A percentile compares a stretch with the other conserved stretches of the same genome.
Evolutionary conservation across 1,140 invertebrate genomes (phyloP).

Genomic region (Cotesia chilonis): DNA sequence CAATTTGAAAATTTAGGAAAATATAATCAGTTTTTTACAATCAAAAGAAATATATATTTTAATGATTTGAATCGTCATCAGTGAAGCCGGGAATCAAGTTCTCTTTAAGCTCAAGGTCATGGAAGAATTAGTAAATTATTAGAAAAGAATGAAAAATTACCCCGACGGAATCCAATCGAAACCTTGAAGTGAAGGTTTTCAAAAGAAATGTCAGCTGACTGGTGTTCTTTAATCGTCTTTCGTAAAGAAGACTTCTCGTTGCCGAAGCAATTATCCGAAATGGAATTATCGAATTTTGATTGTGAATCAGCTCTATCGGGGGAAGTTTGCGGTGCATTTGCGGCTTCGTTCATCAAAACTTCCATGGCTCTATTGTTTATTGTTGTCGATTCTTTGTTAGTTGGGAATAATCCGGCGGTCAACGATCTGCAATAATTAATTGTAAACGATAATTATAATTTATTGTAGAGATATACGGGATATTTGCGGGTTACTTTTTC

Average conservation of each 20-base stretch:
- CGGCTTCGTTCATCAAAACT: conserved; percentile 59
- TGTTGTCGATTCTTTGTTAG: neutral
- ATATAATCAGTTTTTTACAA: no score
- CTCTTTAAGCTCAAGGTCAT: no score
- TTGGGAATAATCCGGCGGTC: conserved; percentile 24
- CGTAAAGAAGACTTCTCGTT: conserved; percentile 11
- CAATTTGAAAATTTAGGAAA: no score
- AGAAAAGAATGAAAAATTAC: conserved; percentile 59
- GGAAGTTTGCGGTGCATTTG: conserved; percentile 36
- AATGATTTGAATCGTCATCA: no score
- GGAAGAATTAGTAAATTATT: no score
- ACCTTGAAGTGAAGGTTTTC: conserved; percentile 76
- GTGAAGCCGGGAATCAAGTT: no score
- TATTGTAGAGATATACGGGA: neutral
- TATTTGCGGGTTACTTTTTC: neutral
- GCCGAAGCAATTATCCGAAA: neutral
- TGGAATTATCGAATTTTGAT: neutral
- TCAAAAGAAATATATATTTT: no score
- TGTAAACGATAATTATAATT: conserved; percentile 2
- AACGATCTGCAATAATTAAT: conserved; percentile 31
- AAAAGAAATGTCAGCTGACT: conserved; percentile 76
- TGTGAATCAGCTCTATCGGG: neutral
- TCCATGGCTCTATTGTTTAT: conserved; percentile 49
- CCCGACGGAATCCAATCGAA: conserved; percentile 74
- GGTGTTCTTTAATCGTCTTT: conserved; percentile 38